These are phyloP conservation scores for Ctena decussata DNA, from an alignment of 2,888 invertebrate genomes.

Conservation along the genomic window DNA sequence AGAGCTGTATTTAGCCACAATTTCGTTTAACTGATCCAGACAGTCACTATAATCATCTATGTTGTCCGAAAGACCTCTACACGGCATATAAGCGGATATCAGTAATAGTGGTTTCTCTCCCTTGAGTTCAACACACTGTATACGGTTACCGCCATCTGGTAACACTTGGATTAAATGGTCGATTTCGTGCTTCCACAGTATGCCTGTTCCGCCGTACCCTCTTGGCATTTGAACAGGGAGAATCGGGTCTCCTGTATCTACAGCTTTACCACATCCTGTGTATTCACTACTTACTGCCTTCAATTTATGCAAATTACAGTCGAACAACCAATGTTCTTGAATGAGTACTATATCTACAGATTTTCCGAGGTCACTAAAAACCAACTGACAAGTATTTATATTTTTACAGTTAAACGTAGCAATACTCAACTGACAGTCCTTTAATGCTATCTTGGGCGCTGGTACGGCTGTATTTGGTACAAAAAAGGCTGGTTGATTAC, in stretches of 20 bases:
- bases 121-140: background rate
- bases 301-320: background rate
- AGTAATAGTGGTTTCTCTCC: background rate
- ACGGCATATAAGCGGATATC: background rate
- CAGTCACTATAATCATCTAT: background rate
- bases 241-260: background rate
- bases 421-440: background rate
- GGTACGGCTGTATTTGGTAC: no score
- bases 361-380: background rate
- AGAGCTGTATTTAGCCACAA: background rate
- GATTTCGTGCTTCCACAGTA: background rate
- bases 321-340: background rate
- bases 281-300: background rate
- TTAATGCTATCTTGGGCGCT: no score
- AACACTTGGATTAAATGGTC: background rate
- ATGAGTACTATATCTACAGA: background rate
- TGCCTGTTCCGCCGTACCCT: background rate
- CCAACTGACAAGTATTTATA: background rate
- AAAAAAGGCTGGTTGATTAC: no score
- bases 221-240: background rate
- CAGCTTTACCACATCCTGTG: background rate
- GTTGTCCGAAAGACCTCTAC: background rate
- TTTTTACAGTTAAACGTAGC: background rate
- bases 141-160: background rate
- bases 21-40: background rate